Conservation (phyloP, 2,113 vertebrate species). For the Pseudorhombus dupliciocellatus region DNA sequence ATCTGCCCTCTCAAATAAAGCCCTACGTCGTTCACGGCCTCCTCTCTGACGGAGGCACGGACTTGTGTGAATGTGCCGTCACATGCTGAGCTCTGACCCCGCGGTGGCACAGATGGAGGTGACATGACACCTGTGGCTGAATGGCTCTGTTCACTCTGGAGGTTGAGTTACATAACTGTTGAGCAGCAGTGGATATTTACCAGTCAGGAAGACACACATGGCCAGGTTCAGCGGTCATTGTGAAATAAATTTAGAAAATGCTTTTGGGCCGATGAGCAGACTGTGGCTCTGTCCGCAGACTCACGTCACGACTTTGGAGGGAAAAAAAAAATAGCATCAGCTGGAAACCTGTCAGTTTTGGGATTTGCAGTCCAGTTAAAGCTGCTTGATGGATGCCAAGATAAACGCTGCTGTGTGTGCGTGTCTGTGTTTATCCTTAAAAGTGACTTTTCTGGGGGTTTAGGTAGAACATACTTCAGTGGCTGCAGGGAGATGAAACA, state of each 20-base stretch:
- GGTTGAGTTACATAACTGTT: slow-evolving; percentile 52
- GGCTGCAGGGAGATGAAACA: slow-evolving; percentile 29
- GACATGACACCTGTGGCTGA: slow-evolving; percentile 44
- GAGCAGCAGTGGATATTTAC: slow-evolving; percentile 40
- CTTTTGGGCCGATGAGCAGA: slow-evolving; percentile 6
- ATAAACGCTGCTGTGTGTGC: slow-evolving; percentile 19
- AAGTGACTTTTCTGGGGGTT: slow-evolving; percentile 36
- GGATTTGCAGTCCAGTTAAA: slow-evolving; percentile 32
- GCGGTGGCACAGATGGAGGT: slow-evolving; percentile 14
- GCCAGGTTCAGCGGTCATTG: slow-evolving; percentile 16
- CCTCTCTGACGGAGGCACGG: not conserved
- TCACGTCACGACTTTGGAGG: slow-evolving; percentile 37
- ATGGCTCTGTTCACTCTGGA: slow-evolving; percentile 25
- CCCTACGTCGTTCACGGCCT: too few species aligned
- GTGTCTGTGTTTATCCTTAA: slow-evolving; percentile 17
- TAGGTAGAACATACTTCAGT: slow-evolving; percentile 14
- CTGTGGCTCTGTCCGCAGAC: slow-evolving; percentile 20
- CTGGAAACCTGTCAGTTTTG: slow-evolving; percentile 17
- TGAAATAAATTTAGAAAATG: slow-evolving; percentile 21
- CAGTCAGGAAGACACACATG: slow-evolving; percentile 8
- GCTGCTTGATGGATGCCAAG: slow-evolving; percentile 5
- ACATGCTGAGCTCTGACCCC: slow-evolving; percentile 1
- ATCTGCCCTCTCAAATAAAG: slow-evolving; percentile 13
- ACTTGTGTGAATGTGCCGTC: slow-evolving; percentile 5
- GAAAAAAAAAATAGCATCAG: slow-evolving; percentile 31